phyloP scores from a whole-genome alignment of 2,888 invertebrate genomes.

The Amphipoea oculea region DNA sequence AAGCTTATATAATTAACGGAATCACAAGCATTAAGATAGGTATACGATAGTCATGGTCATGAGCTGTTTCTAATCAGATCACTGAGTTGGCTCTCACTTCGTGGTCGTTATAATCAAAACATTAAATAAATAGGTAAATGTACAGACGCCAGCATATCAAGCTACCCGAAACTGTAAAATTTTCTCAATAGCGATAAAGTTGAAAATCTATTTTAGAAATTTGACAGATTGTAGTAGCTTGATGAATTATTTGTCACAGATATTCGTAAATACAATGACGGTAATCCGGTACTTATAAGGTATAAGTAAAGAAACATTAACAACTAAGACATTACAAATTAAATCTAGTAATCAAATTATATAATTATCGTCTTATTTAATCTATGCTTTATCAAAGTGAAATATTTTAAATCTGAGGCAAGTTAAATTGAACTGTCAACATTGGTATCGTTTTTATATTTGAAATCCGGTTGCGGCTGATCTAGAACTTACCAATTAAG shows the following conservation, averaged over 20 bases:
- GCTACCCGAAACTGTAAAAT: no score
- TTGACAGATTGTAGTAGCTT: no score
- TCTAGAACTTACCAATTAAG: conserved; percentile 18
- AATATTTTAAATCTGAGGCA: conserved; percentile 16
- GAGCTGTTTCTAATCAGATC: conserved; percentile 50
- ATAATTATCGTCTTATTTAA: conserved; percentile 5
- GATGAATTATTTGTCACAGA: not conserved
- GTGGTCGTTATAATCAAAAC: conserved; percentile 53
- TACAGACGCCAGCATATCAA: no score
- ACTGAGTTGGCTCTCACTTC: conserved; percentile 63
- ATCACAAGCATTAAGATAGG: conserved; percentile 35
- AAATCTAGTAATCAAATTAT: conserved; percentile 1
- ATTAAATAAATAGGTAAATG: conserved; percentile 39
- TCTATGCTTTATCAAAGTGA: conserved; percentile 20
- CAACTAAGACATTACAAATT: not conserved
- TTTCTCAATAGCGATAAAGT: no score
- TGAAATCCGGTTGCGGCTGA: conserved; percentile 2
- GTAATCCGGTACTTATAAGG: not conserved
- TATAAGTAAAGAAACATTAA: not conserved
- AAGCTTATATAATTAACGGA: conserved; percentile 17
- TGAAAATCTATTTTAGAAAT: no score
- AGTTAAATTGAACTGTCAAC: conserved; percentile 32
- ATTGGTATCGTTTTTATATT: conserved; percentile 2
- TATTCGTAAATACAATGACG: not conserved
- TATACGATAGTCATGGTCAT: conserved; percentile 36